Base-by-base conservation (phyloP, 2,888 invertebrate species). In the Rhaphigaster nebulosa region DNA sequence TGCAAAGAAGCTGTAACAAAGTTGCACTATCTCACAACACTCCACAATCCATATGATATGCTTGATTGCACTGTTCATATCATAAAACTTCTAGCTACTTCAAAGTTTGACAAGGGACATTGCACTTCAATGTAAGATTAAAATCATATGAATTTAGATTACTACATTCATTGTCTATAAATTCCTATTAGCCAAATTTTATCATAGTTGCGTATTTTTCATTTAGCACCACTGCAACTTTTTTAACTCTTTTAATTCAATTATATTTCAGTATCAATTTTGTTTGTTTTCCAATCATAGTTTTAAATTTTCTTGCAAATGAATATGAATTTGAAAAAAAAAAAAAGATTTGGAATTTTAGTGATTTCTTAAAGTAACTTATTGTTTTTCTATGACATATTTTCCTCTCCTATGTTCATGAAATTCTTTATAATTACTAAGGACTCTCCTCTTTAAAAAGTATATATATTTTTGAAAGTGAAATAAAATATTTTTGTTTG, bases 11-110 rank as follows among this genome's bases (percentile, higher is more conserved):
- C 92, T n/a, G 90, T 91, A 29, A 90, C 91, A 12, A 92, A 92
- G 87, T 54, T 92, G 23, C 92, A 92, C 60, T 92, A 91, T 60
- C 84, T 92, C 4, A 88, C 91, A 20, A 92, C 92, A 18, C 91
- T 92, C 60, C 91, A 91, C 87, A 91, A 91, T n/a, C 92, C 92
- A 6, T 91, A 91, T 54, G 91, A 90, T 56, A 92, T 92, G 92
- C 89, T 91, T 18, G 91, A 91, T 90, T 92, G 92, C 70, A 87
- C 87, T 1, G 91, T 92, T 52, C 91, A 91, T 41, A 90, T 92
- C 3, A 91, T 92, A 23, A 91, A 91, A 90, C 87, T 92, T 70
- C 70, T 92, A n/a, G 91, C 91, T 15, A 90, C 91, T 0, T 91
- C 91, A 29, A 90, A 91, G 41, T 92, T 92, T 70, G 92, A 92